phyloP scores from a whole-genome alignment of 2,113 vertebrate genomes.

The Furnarius figulus region DNA sequence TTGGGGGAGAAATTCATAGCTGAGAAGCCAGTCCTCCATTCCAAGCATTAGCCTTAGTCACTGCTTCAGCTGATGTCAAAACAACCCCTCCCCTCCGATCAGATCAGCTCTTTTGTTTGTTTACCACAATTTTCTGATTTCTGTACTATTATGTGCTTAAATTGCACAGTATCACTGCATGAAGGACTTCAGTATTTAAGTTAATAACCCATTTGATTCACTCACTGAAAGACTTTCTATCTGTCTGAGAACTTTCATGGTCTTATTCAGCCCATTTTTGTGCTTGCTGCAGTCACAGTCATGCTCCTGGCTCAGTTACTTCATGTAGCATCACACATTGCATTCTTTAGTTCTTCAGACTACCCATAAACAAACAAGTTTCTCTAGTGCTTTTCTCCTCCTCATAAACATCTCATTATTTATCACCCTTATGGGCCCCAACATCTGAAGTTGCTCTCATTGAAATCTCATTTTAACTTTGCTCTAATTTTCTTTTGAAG shows the following conservation, averaged over 20 bases:
- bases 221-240: not conserved
- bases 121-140: conserved; percentile 6
- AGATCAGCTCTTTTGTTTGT: not conserved
- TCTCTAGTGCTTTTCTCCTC: not conserved
- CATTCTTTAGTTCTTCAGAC: not conserved
- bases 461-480: not conserved
- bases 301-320: not conserved
- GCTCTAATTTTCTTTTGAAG: conserved; percentile 11
- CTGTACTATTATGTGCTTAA: not conserved
- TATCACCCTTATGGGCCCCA: not conserved
- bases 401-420: not conserved
- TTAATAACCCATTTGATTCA: not conserved
- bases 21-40: not conserved
- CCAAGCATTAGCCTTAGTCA: not conserved
- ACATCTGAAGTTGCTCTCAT: not conserved
- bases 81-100: not conserved
- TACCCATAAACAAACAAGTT: not conserved
- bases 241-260: not conserved
- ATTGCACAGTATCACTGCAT: not conserved
- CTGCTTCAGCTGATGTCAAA: not conserved
- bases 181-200: not conserved
- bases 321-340: not conserved
- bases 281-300: not conserved
- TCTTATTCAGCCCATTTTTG: not conserved
- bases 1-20: not conserved